Conservation (phyloP, 2,797 vertebrate species). For the Premnoplex brunnescens region DNA sequence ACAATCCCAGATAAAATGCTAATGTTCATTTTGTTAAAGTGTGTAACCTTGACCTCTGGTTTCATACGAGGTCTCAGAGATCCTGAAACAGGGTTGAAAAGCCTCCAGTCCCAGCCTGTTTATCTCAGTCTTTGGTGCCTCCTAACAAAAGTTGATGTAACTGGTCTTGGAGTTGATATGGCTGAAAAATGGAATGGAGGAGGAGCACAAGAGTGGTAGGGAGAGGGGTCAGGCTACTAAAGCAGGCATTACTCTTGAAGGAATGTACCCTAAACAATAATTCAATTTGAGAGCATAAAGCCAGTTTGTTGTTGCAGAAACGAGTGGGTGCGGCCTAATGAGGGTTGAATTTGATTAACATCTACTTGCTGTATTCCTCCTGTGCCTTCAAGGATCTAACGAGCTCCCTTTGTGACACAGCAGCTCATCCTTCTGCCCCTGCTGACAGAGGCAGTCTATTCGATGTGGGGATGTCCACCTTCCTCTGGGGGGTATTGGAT, state of each 20-base stretch:
- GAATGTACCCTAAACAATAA: not conserved
- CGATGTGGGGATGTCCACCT: not conserved
- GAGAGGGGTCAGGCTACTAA: not conserved
- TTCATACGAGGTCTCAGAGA: fast-evolving
- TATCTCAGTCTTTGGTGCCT: not conserved
- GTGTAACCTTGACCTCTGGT: not conserved
- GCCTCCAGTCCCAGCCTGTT: not conserved
- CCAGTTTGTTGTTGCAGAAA: not conserved
- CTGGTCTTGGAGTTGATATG: not conserved
- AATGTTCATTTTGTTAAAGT: not conserved
- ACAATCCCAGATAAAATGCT: not conserved
- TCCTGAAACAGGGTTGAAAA: not conserved
- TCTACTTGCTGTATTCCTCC: not conserved
- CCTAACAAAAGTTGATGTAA: not conserved
- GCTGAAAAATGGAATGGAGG: not conserved
- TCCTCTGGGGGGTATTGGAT: not conserved
- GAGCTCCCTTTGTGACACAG: not conserved
- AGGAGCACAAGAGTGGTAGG: not conserved
- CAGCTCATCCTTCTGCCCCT: not conserved
- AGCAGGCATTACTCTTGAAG: not conserved
- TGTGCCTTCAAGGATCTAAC: not conserved
- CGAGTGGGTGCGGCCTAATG: fast-evolving
- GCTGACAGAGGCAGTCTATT: not conserved
- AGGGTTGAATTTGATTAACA: not conserved
- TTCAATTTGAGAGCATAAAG: not conserved